Conservation (phyloP, 2,797 vertebrate genomes). For the Acipenser oxyrinchus region DNA sequence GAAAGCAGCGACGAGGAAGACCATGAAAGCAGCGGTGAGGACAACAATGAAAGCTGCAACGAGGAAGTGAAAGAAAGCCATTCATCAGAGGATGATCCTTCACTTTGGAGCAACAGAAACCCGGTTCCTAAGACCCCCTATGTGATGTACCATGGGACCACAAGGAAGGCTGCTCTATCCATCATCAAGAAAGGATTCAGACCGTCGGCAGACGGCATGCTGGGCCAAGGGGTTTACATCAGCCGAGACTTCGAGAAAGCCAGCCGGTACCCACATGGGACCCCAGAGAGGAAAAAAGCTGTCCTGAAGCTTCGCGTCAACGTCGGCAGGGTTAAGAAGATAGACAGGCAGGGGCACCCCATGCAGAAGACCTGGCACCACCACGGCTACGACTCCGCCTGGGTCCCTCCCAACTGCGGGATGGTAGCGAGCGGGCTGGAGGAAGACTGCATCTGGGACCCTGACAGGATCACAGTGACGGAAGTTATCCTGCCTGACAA, state of each 20-base stretch:
- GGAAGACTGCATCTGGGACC: conserved; percentile 57
- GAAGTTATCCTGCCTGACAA: fast-evolving
- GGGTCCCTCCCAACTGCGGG: conserved; percentile 43
- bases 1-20: too few species aligned
- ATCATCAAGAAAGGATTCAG: conserved; percentile 18
- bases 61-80: too few species aligned
- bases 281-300: background rate
- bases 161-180: background rate
- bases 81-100: too few species aligned
- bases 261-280: background rate
- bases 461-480: background rate
- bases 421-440: conserved; percentile 31
- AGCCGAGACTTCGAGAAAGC: conserved; percentile 21
- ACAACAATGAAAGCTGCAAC: too few species aligned
- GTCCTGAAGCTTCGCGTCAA: conserved; percentile 23
- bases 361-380: conserved; percentile 37
- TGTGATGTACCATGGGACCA: conserved; percentile 31
- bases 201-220: conserved; percentile 19
- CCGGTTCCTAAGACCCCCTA: background rate
- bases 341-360: conserved; percentile 23
- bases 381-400: conserved; percentile 38
- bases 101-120: too few species aligned
- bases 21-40: too few species aligned
- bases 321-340: conserved; percentile 29
- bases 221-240: conserved; percentile 28